A percentile compares a stretch with the other conserved stretches of the same genome.
Conservation (phyloP, 2,113 vertebrate species). For the Oceanites oceanicus region DNA sequence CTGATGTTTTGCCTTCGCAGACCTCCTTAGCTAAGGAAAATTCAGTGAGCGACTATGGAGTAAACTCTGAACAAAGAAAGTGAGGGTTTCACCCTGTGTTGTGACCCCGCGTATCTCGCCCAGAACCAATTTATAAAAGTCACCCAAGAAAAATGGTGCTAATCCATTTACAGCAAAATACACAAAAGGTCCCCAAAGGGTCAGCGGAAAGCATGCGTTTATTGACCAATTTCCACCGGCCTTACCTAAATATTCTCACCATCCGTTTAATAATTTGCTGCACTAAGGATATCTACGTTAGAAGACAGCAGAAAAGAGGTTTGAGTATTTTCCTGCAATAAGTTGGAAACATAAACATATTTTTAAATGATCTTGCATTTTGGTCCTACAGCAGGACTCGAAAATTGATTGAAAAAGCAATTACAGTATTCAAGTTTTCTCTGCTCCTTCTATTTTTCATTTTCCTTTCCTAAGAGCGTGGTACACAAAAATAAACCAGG, state of each 20-base stretch:
- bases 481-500: background rate
- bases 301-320: background rate
- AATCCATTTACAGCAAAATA: background rate
- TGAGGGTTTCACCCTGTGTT: background rate
- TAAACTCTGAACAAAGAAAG: background rate
- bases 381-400: background rate
- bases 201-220: background rate
- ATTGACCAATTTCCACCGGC: background rate
- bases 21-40: background rate
- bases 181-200: background rate
- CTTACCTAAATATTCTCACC: conserved; percentile 2
- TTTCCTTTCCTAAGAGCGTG: background rate
- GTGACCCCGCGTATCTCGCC: background rate
- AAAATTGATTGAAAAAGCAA: conserved; percentile 19
- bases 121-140: background rate
- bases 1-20: background rate
- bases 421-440: background rate
- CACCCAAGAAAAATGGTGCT: background rate
- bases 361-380: background rate
- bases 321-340: background rate
- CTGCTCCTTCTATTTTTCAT: background rate
- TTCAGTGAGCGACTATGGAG: background rate
- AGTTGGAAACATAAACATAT: conserved; percentile 46
- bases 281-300: background rate
- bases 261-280: background rate